Base-by-base conservation (phyloP, 2,113 vertebrate genomes). In the Callopanchax toddi region DNA sequence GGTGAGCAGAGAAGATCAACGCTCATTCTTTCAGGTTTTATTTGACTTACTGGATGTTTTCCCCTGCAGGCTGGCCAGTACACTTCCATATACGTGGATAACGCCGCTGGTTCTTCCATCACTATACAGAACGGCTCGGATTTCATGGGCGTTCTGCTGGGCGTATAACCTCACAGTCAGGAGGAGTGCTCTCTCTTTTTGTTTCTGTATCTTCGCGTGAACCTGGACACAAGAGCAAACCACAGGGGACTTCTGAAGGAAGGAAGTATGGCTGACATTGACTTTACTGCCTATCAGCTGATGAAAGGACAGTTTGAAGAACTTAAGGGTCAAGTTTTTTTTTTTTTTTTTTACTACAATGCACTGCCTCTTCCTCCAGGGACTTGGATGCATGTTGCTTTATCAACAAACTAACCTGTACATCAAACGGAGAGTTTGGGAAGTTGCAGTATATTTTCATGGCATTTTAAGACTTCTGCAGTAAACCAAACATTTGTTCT, bases 31-130 rank as follows among this genome's bases (percentile, higher is more conserved):
- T 52, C 7, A 0, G n/a, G 13, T 20, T 2, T 56, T 10, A 34
- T 17, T 60, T 43, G 23, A 48, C 56, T 18, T 42, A 0, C 57
- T 13, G 12, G 34, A 6, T 55, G 18, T 57, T 49, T 60, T 49
- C 34, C 40, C 55, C 65, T 22, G 22, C 83, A 98, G 97, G 93
- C 88, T 3, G 96, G 96, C 0, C 96, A 99, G 58, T 98, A 97
- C 62, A 92, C 94, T 5, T 99, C 96, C 3, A 93, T 99, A 85
- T 98, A 98, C 17, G 95, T 98, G 89, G 96, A 98, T 85, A 98
- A 98, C 2, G 90, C 95, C 0, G 95, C 95, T 0, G 92, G 94
- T 0, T 94, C 93, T 0, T 86, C 94, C 2, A 61, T 98, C 60
- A 94, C 94, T 36, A 87, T 99, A 70, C 96, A 98, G 89, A 94